Conservation (phyloP, 2,888 invertebrate species). For the Cabera pusaria region DNA sequence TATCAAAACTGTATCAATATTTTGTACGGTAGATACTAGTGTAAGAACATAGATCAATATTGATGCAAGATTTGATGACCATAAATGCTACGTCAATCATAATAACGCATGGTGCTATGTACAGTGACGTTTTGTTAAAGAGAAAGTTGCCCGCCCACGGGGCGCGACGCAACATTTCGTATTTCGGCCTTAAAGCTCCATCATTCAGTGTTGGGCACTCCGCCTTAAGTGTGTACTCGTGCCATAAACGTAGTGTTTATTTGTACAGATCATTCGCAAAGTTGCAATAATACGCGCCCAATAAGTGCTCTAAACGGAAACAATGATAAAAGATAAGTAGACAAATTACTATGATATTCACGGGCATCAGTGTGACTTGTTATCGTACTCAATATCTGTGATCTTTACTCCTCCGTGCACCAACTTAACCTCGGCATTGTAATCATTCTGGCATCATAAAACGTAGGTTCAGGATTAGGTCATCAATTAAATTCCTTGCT, state of each 20-base stretch:
- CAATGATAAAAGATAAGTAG: slow-evolving; percentile 34
- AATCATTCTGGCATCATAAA: slow-evolving; percentile 39
- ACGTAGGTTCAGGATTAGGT: too few relatives aligned
- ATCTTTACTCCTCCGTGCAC: slow-evolving; percentile 4
- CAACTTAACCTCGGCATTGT: slow-evolving; percentile 20
- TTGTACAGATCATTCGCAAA: slow-evolving; percentile 27
- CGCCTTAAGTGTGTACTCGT: slow-evolving; percentile 28
- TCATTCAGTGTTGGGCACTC: slow-evolving; percentile 31
- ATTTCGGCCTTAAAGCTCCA: slow-evolving; percentile 33
- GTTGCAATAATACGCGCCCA: slow-evolving; percentile 31
- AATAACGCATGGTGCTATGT: slow-evolving; percentile 27
- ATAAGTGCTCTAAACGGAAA: slow-evolving; percentile 35
- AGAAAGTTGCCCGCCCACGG: slow-evolving; percentile 75
- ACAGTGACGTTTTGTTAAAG: slow-evolving; percentile 45
- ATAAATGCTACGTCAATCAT: slow-evolving; percentile 19
- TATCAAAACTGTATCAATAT: too few relatives aligned
- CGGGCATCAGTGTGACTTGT: slow-evolving; percentile 13
- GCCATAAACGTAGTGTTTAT: slow-evolving; percentile 24
- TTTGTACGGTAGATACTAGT: too few relatives aligned
- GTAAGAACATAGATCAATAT: too few relatives aligned
- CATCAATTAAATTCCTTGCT: too few relatives aligned
- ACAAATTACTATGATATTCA: slow-evolving; percentile 24
- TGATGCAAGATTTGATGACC: too few relatives aligned
- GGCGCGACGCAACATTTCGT: slow-evolving; percentile 42
- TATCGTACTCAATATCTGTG: slow-evolving; percentile 6